These are phyloP conservation scores for Plecotus auritus DNA, from an alignment of 2,113 vertebrate genomes.

Conservation along the genomic window DNA sequence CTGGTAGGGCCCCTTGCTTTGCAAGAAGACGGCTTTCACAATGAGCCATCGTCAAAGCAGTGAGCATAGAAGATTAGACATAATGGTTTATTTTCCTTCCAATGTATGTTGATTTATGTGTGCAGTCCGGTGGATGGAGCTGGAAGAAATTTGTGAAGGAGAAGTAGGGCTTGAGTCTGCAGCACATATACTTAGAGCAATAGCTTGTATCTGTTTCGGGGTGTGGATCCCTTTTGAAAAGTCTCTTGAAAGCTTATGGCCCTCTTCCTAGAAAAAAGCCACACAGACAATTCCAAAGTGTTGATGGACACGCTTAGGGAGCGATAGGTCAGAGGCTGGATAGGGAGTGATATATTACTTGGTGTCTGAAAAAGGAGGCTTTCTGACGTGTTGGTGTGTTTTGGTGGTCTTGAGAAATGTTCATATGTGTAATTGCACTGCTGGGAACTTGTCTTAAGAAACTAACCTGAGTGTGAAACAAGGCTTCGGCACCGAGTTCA, in stretches of 20 bases:
- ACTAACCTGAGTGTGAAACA: background rate
- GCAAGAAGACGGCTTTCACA: conserved; percentile 20
- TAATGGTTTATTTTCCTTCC: conserved; percentile 58
- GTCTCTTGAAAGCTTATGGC: background rate
- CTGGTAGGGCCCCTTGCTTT: background rate
- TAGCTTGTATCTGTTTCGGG: background rate
- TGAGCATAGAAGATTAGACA: conserved; percentile 1
- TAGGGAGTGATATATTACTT: background rate
- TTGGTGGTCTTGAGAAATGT: background rate
- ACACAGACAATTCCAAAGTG: background rate
- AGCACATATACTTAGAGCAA: background rate
- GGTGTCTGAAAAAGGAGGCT: background rate
- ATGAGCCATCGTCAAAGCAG: conserved; percentile 10
- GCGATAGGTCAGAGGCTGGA: background rate
- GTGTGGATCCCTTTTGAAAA: background rate
- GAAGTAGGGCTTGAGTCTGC: background rate
- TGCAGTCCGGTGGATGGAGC: background rate
- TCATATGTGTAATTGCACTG: background rate
- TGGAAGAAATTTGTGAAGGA: conserved; percentile 36
- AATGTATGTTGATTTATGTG: conserved; percentile 48
- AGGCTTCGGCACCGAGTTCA: background rate
- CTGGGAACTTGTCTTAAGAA: background rate
- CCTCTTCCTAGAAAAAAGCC: background rate
- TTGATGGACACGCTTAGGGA: background rate
- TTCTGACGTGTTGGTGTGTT: background rate